These are phyloP conservation scores for Papilio xuthus DNA, from an alignment of 1,140 invertebrate genomes.

Conservation along the genomic window DNA sequence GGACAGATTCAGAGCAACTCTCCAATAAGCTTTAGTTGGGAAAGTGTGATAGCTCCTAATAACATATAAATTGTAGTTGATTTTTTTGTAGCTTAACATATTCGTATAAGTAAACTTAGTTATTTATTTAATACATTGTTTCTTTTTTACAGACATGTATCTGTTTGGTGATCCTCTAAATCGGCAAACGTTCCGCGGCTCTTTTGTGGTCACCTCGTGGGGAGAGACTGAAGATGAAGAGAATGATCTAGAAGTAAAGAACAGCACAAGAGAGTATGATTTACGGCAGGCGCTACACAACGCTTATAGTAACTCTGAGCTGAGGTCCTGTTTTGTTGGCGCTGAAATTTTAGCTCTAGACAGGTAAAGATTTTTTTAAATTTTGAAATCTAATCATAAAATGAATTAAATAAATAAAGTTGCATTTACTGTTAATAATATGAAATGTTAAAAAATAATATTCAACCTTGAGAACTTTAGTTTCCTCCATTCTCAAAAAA, in stretches of 20 bases:
- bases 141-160: slow-evolving; percentile 87
- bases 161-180: slow-evolving; percentile 87
- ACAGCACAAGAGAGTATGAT: slow-evolving; percentile 81
- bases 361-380: slow-evolving; percentile 83
- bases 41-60: too few relatives aligned
- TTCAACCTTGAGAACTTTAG: too few relatives aligned
- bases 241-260: slow-evolving; percentile 71
- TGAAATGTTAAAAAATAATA: too few relatives aligned
- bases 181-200: slow-evolving; percentile 90
- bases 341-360: slow-evolving; percentile 90
- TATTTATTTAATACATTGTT: not conserved
- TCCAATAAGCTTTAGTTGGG: too few relatives aligned
- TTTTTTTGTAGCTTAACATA: too few relatives aligned
- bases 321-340: slow-evolving; percentile 86
- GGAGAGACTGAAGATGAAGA: slow-evolving; percentile 43
- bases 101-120: too few relatives aligned
- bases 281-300: slow-evolving; percentile 89
- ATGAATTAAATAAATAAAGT: too few relatives aligned
- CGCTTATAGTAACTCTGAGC: slow-evolving; percentile 87
- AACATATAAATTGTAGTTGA: too few relatives aligned
- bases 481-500: not conserved
- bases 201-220: slow-evolving; percentile 87
- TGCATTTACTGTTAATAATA: not conserved
- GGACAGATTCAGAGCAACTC: too few relatives aligned
- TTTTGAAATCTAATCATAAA: too few relatives aligned